phyloP scores from a whole-genome alignment of 2,797 vertebrate species.

The Chromobotia macracanthus region DNA sequence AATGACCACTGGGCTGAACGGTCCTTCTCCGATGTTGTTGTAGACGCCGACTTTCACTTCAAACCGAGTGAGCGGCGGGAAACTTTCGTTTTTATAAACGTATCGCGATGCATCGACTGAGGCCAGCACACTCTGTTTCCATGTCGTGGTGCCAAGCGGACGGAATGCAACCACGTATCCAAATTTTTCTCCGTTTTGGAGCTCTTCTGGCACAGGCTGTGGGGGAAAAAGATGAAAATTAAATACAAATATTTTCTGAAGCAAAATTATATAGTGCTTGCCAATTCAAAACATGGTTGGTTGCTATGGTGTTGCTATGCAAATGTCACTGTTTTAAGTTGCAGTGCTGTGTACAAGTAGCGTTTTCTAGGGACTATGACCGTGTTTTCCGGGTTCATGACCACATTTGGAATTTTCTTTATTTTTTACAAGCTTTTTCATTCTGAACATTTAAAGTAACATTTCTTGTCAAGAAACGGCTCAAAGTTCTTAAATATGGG shows the following conservation, averaged over 20 bases:
- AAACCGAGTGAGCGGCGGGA: slow-evolving; percentile 81
- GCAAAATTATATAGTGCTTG: background rate
- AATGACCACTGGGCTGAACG: slow-evolving; percentile 72
- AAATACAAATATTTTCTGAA: background rate
- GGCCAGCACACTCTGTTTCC: slow-evolving; percentile 83
- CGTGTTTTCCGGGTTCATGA: too few species aligned
- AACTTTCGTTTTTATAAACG: slow-evolving; percentile 82
- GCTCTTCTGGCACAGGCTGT: slow-evolving; percentile 86
- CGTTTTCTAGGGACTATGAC: too few species aligned
- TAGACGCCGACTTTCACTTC: slow-evolving; percentile 88
- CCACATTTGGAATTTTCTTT: too few species aligned
- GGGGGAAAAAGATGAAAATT: slow-evolving; percentile 44
- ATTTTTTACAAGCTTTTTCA: too few species aligned
- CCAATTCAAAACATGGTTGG: background rate
- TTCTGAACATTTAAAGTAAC: too few species aligned
- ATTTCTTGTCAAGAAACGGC: too few species aligned
- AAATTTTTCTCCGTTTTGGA: slow-evolving; percentile 87
- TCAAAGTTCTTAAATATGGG: background rate
- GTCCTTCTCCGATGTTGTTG: slow-evolving; percentile 84
- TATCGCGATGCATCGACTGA: slow-evolving; percentile 83
- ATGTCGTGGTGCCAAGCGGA: slow-evolving; percentile 77
- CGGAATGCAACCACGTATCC: slow-evolving; percentile 85
- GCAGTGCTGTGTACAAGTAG: background rate
- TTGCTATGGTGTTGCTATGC: background rate
- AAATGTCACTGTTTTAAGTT: background rate